Percentiles rank a stretch among this genome's conserved stretches.
These are phyloP conservation scores for Adineta ricciae DNA, from an alignment of 2,888 invertebrate genomes.

Conservation along the genomic window DNA sequence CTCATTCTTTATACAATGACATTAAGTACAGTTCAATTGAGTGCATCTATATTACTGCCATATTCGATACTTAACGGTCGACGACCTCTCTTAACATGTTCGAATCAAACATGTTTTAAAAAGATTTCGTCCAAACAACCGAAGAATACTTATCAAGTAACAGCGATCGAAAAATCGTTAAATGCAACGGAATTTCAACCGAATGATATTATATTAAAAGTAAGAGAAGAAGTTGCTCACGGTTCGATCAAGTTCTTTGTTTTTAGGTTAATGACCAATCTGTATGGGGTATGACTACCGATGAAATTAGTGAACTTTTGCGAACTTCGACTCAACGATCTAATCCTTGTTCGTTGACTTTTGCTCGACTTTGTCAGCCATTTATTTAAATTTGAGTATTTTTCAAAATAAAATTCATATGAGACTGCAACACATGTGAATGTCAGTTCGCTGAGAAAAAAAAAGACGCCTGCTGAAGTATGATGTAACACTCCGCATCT, in stretches of 20 bases:
- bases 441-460: background rate
- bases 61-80: background rate
- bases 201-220: background rate
- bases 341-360: background rate
- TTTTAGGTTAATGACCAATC: background rate
- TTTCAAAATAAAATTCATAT: background rate
- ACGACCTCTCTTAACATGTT: background rate
- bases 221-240: background rate
- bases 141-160: background rate
- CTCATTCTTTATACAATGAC: background rate
- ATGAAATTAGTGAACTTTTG: background rate
- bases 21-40: background rate
- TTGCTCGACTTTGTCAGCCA: background rate
- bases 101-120: background rate
- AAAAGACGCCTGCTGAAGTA: background rate
- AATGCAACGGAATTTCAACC: background rate
- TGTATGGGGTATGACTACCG: background rate
- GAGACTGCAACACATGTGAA: background rate
- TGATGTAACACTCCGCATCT: background rate
- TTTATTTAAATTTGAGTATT: background rate
- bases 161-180: background rate
- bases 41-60: background rate
- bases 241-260: background rate
- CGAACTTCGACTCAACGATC: background rate
- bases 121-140: background rate